Evolutionary conservation across 2,797 vertebrate genomes (phyloP).

Genomic region (Sebastes kiyomatsui): DNA sequence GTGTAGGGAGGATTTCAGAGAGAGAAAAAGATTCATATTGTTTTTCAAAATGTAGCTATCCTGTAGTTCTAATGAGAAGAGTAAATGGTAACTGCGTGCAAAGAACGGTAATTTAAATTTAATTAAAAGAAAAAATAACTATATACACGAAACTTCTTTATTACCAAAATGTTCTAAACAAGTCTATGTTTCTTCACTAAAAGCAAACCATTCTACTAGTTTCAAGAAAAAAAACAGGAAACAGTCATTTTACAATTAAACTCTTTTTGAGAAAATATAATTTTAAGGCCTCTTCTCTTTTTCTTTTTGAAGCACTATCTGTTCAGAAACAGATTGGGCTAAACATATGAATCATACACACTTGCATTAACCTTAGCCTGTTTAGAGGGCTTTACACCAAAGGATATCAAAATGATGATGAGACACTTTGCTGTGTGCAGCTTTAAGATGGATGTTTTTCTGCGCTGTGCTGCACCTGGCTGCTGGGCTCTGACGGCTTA

Average conservation of each 20-base stretch:
- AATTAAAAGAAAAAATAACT: background rate
- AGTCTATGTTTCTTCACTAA: background rate
- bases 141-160: background rate
- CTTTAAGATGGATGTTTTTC: conserved; percentile 8
- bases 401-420: background rate
- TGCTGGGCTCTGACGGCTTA: conserved; percentile 36
- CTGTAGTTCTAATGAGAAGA: background rate
- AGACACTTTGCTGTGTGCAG: conserved; percentile 5
- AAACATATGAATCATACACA: background rate
- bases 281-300: background rate
- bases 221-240: background rate
- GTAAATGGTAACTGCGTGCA: background rate
- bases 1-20: background rate
- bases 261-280: background rate
- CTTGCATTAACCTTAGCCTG: background rate
- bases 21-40: background rate
- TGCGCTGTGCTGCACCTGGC: conserved; percentile 4
- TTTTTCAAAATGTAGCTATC: background rate
- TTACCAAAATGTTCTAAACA: background rate
- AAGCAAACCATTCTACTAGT: background rate
- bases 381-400: background rate
- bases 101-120: background rate
- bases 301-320: background rate
- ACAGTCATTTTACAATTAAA: background rate
- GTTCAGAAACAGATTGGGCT: background rate